Percentiles rank a stretch among this genome's conserved stretches.
These are phyloP conservation scores for Brachylomia viminalis DNA, from an alignment of 2,888 invertebrate species.

Conservation along the genomic window DNA sequence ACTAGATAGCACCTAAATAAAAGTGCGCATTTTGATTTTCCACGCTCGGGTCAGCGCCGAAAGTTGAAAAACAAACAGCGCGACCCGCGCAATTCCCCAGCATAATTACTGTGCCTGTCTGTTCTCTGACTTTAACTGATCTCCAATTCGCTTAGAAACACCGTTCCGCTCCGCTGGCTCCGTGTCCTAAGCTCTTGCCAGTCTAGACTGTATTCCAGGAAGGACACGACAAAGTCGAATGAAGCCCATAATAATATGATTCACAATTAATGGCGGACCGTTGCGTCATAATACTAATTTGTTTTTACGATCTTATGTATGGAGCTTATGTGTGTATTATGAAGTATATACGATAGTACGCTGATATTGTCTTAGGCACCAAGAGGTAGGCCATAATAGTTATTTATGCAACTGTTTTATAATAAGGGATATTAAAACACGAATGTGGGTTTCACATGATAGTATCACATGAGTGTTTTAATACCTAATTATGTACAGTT, in stretches of 20 bases:
- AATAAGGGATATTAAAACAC: too few species aligned
- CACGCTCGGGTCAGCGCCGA: too few species aligned
- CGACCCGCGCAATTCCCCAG: too few species aligned
- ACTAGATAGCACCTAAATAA: too few species aligned
- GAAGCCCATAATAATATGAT: conserved; percentile 58
- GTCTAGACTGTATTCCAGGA: conserved; percentile 71
- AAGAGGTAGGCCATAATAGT: not conserved
- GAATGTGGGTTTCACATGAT: too few species aligned
- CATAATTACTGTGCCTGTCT: too few species aligned
- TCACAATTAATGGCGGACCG: conserved; percentile 45
- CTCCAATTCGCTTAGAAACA: not conserved
- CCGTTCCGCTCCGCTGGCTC: conserved; percentile 31
- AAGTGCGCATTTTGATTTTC: too few species aligned
- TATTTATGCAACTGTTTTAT: too few species aligned
- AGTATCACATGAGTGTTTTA: too few species aligned
- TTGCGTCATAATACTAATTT: conserved; percentile 58
- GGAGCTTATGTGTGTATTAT: not conserved
- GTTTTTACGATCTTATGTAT: conserved; percentile 17
- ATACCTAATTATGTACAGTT: too few species aligned
- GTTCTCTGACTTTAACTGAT: too few species aligned
- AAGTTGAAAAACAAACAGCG: too few species aligned
- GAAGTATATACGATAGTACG: not conserved
- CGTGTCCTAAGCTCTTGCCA: conserved; percentile 16
- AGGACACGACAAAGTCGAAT: conserved; percentile 57
- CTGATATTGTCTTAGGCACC: not conserved